Evolutionary conservation across 2,888 invertebrate species (phyloP).

Genomic region (Dimorphilus gyrociliatus): DNA sequence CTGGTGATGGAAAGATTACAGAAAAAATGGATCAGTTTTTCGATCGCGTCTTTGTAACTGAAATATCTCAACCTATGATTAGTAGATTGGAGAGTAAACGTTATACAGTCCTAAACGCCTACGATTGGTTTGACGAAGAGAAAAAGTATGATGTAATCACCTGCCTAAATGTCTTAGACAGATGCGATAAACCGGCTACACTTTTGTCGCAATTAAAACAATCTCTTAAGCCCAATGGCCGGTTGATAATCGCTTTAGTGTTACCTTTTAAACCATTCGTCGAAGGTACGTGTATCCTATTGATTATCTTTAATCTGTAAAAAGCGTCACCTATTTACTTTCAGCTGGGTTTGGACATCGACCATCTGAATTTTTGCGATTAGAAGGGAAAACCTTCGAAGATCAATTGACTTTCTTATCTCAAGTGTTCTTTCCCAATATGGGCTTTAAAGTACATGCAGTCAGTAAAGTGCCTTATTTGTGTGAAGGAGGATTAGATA

Average conservation of each 20-base stretch:
- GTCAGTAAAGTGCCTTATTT: constrained; percentile 88
- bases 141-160: constrained; percentile 55
- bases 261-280: constrained; percentile 86
- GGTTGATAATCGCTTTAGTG: constrained; percentile 70
- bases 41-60: constrained; percentile 63
- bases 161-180: constrained; percentile 81
- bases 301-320: background rate
- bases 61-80: constrained; percentile 76
- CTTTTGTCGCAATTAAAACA: constrained; percentile 57
- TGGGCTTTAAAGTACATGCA: constrained; percentile 58
- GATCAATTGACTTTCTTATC: constrained; percentile 56
- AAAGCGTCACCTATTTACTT: constrained; percentile 55
- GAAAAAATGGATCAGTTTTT: constrained; percentile 58
- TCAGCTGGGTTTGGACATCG: constrained; percentile 53
- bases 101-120: constrained; percentile 53
- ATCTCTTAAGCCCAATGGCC: constrained; percentile 49
- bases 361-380: constrained; percentile 30
- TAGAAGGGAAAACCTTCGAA: constrained; percentile 38
- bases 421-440: constrained; percentile 46
- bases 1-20: constrained; percentile 88
- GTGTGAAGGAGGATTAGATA: constrained; percentile 84
- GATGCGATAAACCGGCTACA: constrained; percentile 66
- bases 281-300: constrained; percentile 41
- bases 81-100: constrained; percentile 47
- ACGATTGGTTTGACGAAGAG: constrained; percentile 46